A percentile compares a stretch with the other conserved stretches of the same genome.
phyloP scores from a whole-genome alignment of 1,140 invertebrate genomes.

The Amphibalanus amphitrite region DNA sequence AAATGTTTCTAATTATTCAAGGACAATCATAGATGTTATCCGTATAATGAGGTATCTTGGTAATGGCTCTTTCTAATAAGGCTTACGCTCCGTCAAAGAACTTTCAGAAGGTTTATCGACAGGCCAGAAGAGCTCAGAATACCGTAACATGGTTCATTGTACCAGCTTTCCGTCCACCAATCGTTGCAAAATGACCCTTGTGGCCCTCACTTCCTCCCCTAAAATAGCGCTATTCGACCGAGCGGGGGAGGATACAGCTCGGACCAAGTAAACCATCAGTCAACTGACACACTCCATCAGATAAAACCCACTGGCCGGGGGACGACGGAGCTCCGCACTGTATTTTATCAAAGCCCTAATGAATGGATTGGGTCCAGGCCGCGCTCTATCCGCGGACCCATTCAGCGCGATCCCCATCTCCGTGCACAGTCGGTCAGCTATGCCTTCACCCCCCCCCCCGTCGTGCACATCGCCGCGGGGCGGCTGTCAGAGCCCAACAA shows the following conservation, averaged over 20 bases:
- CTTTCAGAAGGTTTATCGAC: no score
- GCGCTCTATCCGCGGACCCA: background rate
- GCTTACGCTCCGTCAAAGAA: no score
- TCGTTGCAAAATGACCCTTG: no score
- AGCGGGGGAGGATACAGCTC: background rate
- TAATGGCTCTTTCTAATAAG: background rate
- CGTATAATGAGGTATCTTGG: background rate
- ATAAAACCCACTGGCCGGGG: background rate
- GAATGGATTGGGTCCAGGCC: background rate
- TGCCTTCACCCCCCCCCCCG: no score
- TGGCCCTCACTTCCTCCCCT: no score
- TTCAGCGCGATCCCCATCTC: background rate
- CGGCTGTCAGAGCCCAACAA: background rate
- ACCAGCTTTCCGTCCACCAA: no score
- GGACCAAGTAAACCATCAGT: background rate
- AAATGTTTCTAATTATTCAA: background rate
- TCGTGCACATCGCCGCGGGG: no score
- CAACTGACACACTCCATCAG: background rate
- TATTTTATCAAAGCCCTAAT: background rate
- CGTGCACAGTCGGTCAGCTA: background rate
- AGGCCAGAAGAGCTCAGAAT: no score
- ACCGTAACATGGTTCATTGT: no score
- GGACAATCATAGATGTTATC: background rate
- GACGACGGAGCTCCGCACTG: background rate
- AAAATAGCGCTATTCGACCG: no score